phyloP scores from a whole-genome alignment of 2,888 invertebrate genomes.

The Platycheirus albimanus region DNA sequence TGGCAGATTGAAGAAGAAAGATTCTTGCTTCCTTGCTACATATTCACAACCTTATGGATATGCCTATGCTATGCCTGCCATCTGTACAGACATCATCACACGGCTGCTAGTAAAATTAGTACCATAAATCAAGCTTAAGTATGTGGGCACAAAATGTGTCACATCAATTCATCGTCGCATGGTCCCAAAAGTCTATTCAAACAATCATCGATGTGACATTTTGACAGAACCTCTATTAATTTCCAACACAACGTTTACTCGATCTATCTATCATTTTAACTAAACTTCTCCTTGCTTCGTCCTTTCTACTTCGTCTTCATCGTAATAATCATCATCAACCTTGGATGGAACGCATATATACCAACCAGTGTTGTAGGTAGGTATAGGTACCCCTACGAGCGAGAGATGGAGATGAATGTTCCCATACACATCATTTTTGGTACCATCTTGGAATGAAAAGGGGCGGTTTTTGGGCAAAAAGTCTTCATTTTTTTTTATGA shows the following conservation, averaged over 20 bases:
- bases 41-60: background rate
- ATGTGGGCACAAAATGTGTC: constrained; percentile 65
- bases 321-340: constrained; percentile 28
- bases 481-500: constrained; percentile 20
- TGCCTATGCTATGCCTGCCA: background rate
- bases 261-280: constrained; percentile 69
- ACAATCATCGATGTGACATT: constrained; percentile 73
- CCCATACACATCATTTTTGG: too few species aligned
- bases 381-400: background rate
- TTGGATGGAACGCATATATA: too few species aligned
- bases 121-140: constrained; percentile 69
- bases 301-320: constrained; percentile 13
- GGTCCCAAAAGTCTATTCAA: constrained; percentile 66
- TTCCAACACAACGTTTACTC: constrained; percentile 51
- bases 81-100: constrained; percentile 9
- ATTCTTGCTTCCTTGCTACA: background rate
- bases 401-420: background rate
- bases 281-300: constrained; percentile 47
- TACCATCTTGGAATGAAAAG: background rate
- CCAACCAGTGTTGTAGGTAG: too few species aligned
- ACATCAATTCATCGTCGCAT: constrained; percentile 60
- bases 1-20: too few species aligned
- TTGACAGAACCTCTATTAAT: constrained; percentile 72
- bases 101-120: constrained; percentile 51
- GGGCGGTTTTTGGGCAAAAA: constrained; percentile 18